Evolutionary conservation across 1,140 invertebrate species (phyloP).

Genomic region (Trichonephila clavata): DNA sequence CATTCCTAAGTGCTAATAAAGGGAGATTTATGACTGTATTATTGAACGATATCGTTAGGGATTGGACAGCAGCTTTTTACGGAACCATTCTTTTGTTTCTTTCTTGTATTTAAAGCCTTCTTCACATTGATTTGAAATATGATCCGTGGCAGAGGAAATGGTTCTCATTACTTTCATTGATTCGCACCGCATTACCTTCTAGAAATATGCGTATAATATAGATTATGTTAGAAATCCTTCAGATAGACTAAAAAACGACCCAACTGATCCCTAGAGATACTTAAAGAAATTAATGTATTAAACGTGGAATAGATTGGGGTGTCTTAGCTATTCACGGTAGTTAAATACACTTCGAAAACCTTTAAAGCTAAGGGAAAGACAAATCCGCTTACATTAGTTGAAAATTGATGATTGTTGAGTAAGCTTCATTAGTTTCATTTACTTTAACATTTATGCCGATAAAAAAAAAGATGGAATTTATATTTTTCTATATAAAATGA

Average conservation of each 20-base stretch:
- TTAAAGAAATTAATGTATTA: slow-evolving; percentile 52
- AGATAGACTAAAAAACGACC: not conserved
- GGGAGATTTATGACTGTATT: slow-evolving; percentile 33
- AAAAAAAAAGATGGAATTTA: not conserved
- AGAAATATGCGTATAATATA: slow-evolving; percentile 31
- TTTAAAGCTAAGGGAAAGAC: not conserved
- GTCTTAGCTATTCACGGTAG: not conserved
- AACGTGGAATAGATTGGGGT: slow-evolving; percentile 9
- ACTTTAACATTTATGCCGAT: not conserved
- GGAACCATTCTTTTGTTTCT: not conserved
- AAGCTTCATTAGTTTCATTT: not conserved
- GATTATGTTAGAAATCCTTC: slow-evolving; percentile 9
- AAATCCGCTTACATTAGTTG: not conserved
- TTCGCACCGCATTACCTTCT: not conserved
- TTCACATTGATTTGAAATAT: slow-evolving; percentile 58
- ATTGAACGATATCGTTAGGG: not conserved
- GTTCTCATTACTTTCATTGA: slow-evolving; percentile 56
- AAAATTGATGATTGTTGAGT: slow-evolving; percentile 13
- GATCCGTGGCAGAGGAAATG: slow-evolving; percentile 18
- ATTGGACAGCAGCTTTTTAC: not conserved
- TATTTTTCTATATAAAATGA: too few relatives aligned
- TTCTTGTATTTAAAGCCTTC: slow-evolving; percentile 14
- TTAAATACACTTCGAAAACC: not conserved
- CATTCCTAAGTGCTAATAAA: slow-evolving; percentile 8
- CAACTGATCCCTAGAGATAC: not conserved